Conservation (phyloP, 2,113 vertebrate genomes). For the Gobio gobio region DNA sequence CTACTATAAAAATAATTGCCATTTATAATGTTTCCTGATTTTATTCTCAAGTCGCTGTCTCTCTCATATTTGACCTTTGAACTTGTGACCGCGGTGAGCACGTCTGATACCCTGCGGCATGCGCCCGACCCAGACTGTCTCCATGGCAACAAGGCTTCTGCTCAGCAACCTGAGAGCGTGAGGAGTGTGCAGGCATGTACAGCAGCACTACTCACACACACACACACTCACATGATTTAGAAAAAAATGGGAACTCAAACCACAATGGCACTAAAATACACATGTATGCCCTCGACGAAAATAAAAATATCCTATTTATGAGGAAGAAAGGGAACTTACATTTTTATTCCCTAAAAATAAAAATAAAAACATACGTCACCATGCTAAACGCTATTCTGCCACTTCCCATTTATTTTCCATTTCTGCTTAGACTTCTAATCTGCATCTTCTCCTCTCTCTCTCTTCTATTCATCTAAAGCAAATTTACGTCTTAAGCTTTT, state of each 20-base stretch:
- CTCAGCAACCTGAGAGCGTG: constrained; percentile 43
- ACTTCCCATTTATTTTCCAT: constrained; percentile 12
- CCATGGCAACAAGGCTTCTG: constrained; percentile 60
- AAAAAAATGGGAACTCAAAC: constrained; percentile 17
- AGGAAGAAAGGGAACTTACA: not conserved
- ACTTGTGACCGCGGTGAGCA: constrained; percentile 54
- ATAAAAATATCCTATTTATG: constrained; percentile 14
- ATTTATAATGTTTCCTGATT: not conserved
- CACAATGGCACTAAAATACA: not conserved
- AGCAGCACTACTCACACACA: not conserved
- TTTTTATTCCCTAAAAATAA: not conserved
- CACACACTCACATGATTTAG: constrained; percentile 11
- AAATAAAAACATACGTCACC: not conserved
- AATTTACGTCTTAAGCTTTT: constrained; percentile 26
- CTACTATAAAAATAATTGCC: not conserved
- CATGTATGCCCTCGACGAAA: not conserved
- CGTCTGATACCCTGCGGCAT: constrained; percentile 52
- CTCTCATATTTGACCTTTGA: constrained; percentile 53
- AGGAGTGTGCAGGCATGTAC: constrained; percentile 46
- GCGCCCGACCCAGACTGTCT: constrained; percentile 50
- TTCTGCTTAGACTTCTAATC: constrained; percentile 2
- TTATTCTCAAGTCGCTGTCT: not conserved
- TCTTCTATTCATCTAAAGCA: constrained; percentile 25
- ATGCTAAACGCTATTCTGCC: not conserved
- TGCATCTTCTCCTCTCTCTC: not conserved